These are phyloP conservation scores for Hyaena hyaena DNA, from an alignment of 2,113 vertebrate species.

Conservation along the genomic window DNA sequence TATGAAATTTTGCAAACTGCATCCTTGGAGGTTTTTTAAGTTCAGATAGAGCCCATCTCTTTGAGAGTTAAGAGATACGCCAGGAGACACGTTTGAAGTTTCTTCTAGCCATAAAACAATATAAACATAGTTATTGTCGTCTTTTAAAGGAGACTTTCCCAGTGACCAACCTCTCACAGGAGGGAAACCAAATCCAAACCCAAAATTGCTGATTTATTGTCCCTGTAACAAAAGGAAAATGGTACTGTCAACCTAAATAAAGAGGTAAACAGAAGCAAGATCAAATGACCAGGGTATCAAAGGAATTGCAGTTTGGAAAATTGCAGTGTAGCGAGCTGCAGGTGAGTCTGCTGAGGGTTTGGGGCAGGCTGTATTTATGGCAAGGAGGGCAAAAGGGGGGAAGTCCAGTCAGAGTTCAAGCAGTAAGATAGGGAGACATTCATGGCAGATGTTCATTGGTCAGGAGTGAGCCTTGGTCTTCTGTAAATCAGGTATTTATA, in stretches of 20 bases:
- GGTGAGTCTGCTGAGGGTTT: not conserved
- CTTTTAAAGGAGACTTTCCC: not conserved
- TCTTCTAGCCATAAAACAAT: not conserved
- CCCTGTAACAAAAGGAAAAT: not conserved
- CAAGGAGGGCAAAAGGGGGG: not conserved
- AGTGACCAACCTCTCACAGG: not conserved
- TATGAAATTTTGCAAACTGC: not conserved
- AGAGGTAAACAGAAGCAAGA: not conserved
- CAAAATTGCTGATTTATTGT: not conserved
- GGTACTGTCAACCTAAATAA: not conserved
- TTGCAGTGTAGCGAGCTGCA: not conserved
- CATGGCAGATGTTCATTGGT: not conserved
- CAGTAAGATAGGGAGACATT: not conserved
- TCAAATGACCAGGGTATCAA: not conserved
- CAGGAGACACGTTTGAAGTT: not conserved
- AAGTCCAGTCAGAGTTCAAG: not conserved
- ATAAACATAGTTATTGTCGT: not conserved
- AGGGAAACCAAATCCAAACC: not conserved
- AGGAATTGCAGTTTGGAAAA: not conserved
- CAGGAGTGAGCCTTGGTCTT: not conserved
- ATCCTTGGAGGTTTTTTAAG: not conserved
- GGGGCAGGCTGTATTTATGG: not conserved
- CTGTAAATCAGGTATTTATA: not conserved
- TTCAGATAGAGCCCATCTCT: not conserved
- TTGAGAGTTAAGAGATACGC: not conserved